Conservation (phyloP, 2,888 invertebrate species). For the Antheraea assamensis region DNA sequence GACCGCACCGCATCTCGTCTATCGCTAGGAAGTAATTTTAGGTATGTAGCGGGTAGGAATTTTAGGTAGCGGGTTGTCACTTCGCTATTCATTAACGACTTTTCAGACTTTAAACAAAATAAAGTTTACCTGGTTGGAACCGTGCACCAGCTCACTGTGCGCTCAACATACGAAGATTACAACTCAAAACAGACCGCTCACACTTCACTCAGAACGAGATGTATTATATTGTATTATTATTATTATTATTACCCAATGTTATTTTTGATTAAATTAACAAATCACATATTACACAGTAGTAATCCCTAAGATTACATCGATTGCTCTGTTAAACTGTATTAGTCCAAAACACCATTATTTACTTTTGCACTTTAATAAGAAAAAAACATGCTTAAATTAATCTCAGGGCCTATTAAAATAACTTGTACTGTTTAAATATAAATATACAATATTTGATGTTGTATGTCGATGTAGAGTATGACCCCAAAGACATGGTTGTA, state of each 20-base stretch:
- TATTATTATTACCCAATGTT: too few species aligned
- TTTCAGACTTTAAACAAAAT: neutral
- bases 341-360: neutral
- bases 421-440: constrained; percentile 7
- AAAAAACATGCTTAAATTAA: neutral
- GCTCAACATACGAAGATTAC: neutral
- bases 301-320: too few species aligned
- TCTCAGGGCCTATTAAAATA: neutral
- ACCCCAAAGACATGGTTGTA: neutral
- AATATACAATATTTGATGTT: neutral
- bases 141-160: neutral
- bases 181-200: neutral
- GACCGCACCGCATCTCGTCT: neutral
- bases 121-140: neutral
- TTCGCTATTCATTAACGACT: constrained; percentile 14
- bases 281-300: neutral
- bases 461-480: neutral
- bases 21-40: neutral
- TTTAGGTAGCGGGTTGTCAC: too few species aligned
- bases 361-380: neutral
- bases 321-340: neutral
- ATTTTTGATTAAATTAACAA: too few species aligned
- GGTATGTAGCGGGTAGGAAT: too few species aligned
- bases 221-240: too few species aligned
- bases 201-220: too few species aligned